phyloP scores from a whole-genome alignment of 2,888 invertebrate species.

The Temnothorax rugatulus region DNA sequence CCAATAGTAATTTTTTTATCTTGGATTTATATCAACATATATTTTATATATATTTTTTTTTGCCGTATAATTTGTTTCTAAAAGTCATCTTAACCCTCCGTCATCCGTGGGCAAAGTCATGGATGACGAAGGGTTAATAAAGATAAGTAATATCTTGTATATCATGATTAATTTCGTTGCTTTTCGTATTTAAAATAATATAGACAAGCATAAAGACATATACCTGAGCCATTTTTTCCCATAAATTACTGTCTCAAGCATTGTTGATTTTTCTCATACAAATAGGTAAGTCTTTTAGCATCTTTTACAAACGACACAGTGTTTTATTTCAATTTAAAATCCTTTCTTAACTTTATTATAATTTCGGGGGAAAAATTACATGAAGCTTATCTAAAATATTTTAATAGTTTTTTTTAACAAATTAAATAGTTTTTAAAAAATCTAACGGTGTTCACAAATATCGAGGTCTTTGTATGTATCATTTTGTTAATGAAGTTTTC shows the following conservation, averaged over 20 bases:
- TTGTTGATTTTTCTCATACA: not conserved
- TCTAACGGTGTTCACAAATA: not conserved
- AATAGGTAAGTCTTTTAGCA: not conserved
- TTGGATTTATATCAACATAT: not conserved
- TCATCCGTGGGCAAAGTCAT: too few relatives aligned
- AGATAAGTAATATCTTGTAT: not conserved
- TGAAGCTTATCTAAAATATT: not conserved
- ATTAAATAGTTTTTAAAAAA: not conserved
- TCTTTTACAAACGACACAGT: not conserved
- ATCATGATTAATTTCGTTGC: not conserved
- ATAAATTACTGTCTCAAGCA: not conserved
- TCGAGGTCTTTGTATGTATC: not conserved
- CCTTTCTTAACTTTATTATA: not conserved
- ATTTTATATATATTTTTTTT: slow-evolving; percentile 6
- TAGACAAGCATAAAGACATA: not conserved
- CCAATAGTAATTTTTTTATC: not conserved
- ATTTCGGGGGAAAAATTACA: not conserved
- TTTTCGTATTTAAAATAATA: not conserved
- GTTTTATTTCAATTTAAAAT: slow-evolving; percentile 21
- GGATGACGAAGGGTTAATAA: not conserved
- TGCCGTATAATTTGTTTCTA: not conserved
- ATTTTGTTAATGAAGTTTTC: slow-evolving; percentile 42
- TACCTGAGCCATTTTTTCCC: not conserved
- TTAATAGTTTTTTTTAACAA: not conserved
- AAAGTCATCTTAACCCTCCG: not conserved